Percentiles rank a stretch among this genome's conserved stretches.
Evolutionary conservation across 53 echinoderm and acorn worm species (phyloP).

Genomic region (Hippasteria phrygiana): DNA sequence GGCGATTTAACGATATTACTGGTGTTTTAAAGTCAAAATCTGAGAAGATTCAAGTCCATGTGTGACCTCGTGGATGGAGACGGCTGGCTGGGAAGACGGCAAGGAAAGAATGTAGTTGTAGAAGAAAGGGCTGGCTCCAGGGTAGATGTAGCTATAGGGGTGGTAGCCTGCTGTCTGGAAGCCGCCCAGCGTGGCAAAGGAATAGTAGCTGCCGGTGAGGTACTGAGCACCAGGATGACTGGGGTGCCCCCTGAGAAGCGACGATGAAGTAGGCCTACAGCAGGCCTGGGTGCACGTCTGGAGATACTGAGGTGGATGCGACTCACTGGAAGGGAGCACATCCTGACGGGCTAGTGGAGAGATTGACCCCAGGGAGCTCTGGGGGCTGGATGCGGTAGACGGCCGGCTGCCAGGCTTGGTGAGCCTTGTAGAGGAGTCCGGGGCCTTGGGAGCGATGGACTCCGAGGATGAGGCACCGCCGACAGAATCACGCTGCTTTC

Average conservation of each 20-base stretch:
- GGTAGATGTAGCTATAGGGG: constrained; percentile 33
- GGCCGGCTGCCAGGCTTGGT: neutral
- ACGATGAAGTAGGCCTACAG: neutral
- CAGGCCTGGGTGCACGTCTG: constrained; percentile 26
- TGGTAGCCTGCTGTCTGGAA: constrained; percentile 6
- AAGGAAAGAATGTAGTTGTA: constrained; percentile 9
- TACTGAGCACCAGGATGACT: constrained; percentile 29
- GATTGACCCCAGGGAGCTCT: neutral
- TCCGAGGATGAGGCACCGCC: constrained; percentile 23
- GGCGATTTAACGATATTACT: too few species aligned
- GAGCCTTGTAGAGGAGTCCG: neutral
- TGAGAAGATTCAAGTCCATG: neutral
- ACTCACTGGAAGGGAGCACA: neutral
- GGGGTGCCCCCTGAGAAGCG: neutral
- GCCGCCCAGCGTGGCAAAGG: constrained; percentile 14
- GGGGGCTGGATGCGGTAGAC: constrained; percentile 2
- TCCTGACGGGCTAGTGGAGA: neutral
- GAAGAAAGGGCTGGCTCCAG: constrained; percentile 10
- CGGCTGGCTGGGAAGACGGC: neutral
- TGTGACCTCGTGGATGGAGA: neutral
- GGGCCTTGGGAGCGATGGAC: neutral
- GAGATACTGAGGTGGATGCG: neutral
- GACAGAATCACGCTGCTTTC: neutral
- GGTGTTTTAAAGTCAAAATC: neutral
- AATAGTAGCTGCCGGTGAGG: constrained; percentile 22